Percentiles rank a stretch among this genome's conserved stretches.
phyloP scores from a whole-genome alignment of 2,797 vertebrate genomes.

The Kryptolebias ocellatus region DNA sequence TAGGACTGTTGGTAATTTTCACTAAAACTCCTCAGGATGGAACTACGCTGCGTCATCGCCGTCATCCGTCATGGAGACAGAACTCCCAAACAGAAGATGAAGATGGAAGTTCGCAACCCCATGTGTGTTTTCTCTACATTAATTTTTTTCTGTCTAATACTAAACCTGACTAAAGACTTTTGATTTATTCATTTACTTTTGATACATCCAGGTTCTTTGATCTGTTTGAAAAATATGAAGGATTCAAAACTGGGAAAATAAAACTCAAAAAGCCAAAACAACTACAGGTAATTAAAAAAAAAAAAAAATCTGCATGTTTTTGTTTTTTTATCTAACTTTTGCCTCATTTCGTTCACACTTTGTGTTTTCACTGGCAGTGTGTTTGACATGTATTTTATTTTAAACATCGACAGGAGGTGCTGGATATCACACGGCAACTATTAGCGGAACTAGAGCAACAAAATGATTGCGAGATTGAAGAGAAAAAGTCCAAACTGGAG shows the following conservation, averaged over 20 bases:
- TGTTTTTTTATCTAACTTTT: too few relatives aligned
- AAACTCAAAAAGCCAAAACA: slow-evolving; percentile 98
- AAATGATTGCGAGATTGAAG: slow-evolving; percentile 92
- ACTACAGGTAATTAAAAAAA: slow-evolving; percentile 86
- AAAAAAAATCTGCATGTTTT: neutral
- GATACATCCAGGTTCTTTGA: slow-evolving; percentile 89
- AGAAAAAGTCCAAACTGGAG: slow-evolving; percentile 95
- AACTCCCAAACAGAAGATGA: slow-evolving; percentile 99
- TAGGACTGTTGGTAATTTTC: neutral
- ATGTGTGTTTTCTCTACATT: slow-evolving; percentile 78
- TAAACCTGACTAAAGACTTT: neutral
- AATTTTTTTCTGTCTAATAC: too few relatives aligned
- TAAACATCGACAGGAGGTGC: slow-evolving; percentile 88
- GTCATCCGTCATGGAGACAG: slow-evolving; percentile 96
- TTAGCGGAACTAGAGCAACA: slow-evolving; percentile 90
- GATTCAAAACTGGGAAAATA: slow-evolving; percentile 96
- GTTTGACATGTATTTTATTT: slow-evolving; percentile 11
- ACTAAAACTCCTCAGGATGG: slow-evolving; percentile 87
- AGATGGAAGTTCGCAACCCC: slow-evolving; percentile 97
- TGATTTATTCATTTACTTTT: slow-evolving; percentile 1
- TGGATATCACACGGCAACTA: slow-evolving; percentile 93
- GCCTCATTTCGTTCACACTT: neutral
- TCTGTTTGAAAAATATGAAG: slow-evolving; percentile 95
- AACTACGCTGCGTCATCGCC: slow-evolving; percentile 96
- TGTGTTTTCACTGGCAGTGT: neutral